Base-by-base conservation (phyloP, 2,113 vertebrate species). In the Asarcornis scutulata region DNA sequence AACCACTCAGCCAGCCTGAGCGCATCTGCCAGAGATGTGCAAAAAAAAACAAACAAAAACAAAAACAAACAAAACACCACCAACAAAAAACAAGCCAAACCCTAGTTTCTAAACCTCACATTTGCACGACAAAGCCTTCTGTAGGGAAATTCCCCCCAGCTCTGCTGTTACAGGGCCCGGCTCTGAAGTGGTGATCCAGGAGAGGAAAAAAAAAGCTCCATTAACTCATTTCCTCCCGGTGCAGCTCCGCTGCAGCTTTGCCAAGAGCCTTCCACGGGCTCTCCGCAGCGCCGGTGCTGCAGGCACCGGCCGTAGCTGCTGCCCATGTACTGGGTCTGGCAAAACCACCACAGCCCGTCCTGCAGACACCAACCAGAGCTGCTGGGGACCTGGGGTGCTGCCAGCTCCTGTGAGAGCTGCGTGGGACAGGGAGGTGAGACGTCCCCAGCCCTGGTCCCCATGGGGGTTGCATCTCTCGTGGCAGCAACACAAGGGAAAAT, bases 391-490 rank as follows among this genome's bases (percentile, higher is more conserved):
- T 36, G 36, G n/a, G 11, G 11, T 66, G 8, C 10, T 44, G 80
- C 32, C 27, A 26, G 16, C 26, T 42, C 26, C 17, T 7, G 23
- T 12, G n/a, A 36, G 23, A 69, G 46, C 32, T 36, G 46, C 25
- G 13, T 23, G 11, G 48, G 48, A 17, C n/a, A 72, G 17, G 38
- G 27, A 29, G 48, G 60, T 25, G 18, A 53, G 50, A 64, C 25
- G 20, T 2, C 1, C 11, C 13, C 22, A 10, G 23, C 2, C 31
- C 34, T 0, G 0, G 11, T 11, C 67, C n/a, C 42, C 4, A 0
- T 13, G 58, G 11, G 17, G 31, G 36, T 0, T 34, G 10, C 32
- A 34, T 12, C 22, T 22, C 25, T 7, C 0, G 0, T 32, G 10
- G 21, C 34, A 84, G 34, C 32, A 73, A 80, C 38, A 20, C 0